Base-by-base conservation (phyloP, 1,140 invertebrate species). In the Epicauta chinensis region DNA sequence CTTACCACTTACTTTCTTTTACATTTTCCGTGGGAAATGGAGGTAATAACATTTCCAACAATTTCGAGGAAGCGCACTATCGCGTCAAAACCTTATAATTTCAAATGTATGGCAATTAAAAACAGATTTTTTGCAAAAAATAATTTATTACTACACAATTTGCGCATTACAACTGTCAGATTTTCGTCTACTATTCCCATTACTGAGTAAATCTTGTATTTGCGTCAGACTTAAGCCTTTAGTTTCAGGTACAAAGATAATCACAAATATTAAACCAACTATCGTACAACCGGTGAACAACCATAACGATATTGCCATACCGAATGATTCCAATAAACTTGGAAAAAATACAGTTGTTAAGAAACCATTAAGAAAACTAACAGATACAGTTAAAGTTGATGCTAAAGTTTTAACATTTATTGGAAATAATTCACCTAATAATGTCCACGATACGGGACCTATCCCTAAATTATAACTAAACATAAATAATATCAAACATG, bases 371-470 rank as follows among this genome's bases (percentile, higher is more conserved):
- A 49, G 13, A 9, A 36, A 49, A 39, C 46, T 30, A 10, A 49
- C 0, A 4, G 14, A 49, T 9, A 11, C 15, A 2, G 31, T 16
- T 3, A 39, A 40, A 30, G 46, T 40, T 15, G 46, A 49, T 11
- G 37, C 35, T n/a, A 17, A 30, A 3, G 36, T 14, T 32, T 45
- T 45, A 1, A 45, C 23, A 45, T 45, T 45, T n/a, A 3, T 2
- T 42, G 86, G 75, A 72, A 86, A 86, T 57, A 88, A 63, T 68
- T 90, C 86, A 1, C 81, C 79, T 52, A 86, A 78, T 57, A 90
- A 76, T 56, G 88, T 73, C 77, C 87, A 91, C 0, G 87, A 84
- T 31, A 91, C 79, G 0, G 87, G 86, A 0, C 87, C 88, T 3
- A 51, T 9, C 6, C 40, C 50, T 2, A 13, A 36, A 23, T 43